Base-by-base conservation (phyloP, 2,113 vertebrate genomes). In the Prunella himalayana region DNA sequence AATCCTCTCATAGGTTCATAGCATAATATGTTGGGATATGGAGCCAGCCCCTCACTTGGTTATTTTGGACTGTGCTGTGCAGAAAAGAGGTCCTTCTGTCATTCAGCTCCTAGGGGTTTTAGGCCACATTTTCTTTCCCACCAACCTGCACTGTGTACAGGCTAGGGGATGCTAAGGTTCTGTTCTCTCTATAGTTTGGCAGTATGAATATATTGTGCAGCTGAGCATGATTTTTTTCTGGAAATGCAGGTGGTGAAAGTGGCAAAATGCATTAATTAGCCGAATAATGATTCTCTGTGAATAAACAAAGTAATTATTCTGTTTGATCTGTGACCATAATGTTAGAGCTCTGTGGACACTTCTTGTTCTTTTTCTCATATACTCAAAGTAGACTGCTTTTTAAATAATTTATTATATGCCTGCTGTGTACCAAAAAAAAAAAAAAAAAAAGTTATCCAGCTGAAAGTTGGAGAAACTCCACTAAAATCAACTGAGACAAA, bases 291-390 rank as follows among this genome's bases (percentile, higher is more conserved):
- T 71, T 92, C 80, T 71, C 28, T 84, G 39, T 84, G 81, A 91
- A 88, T 86, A 94, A 91, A 85, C 61, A 72, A 83, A 91, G 53
- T 76, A 90, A 79, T 86, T 94, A 82, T 76, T 95, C 86, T 84
- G 44, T 91, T 95, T 86, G 80, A 86, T 83, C 86, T 87, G 15
- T 53, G 84, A 85, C 73, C 8, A 0, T 92, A 72, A 91, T 77
- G 65, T 87, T 92, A 79, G 37, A 53, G n/a, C 17, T 86, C 42
- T 76, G 17, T 76, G 73, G 78, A 50, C 65, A 23, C 53, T 76
- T 75, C 57, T 87, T 82, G 15, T 56, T 90, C 69, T 60, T 86
- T 70, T 57, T 85, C 37, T 87, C 24, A 42, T 25, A 27, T 22
- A 53, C 41, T 91, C 30, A 64, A 94, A 47, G 45, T 73, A 89